Evolutionary conservation across 1,140 invertebrate genomes (phyloP), one percentile per base, ranked within the genome.

Genomic region (Heliconius hewitsoni): DNA sequence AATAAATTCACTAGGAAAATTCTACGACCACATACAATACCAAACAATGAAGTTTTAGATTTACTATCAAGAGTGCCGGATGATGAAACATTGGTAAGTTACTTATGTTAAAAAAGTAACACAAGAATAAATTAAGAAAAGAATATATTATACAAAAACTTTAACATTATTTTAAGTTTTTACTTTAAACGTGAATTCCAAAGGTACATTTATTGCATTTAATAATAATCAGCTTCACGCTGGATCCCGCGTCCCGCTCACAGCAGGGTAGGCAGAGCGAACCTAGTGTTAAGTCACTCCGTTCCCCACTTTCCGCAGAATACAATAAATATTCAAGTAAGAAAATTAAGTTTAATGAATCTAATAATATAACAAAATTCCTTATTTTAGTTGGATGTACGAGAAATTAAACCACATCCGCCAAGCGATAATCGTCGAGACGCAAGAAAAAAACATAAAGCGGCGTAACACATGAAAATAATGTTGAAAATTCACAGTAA

Each of bases 1-100:
- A 99, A 99, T 95, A 99, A 99, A 95, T 99, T 99, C 95, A 97
- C 98, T 13, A 97, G 99, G 82, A 98, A 99, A 93, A 96, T 99
- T 76, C 91, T 99, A 55, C 95, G 98, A 81, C 99, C 99, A 18
- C 97, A 99, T 94, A 97, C 98, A 19, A 97, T 99, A 93, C 98
- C 98, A 19, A 99, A 99, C 92, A 99, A 99, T 95, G 99, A 99
- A 96, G 93, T 99, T 27, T 94, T 99, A 78, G 99, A 99, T 95
- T 97, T 99, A 85, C 95, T 99, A 78, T 99, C 98, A 0, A 95
- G 99, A 83, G 98, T 99, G 76, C 99, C 99, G 30, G 98, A 99
- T 91, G 98, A 99, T 91, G 98, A 98, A 93, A 97, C 98, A 95
- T 95, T 99, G 93, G 97, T 98, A 93, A 97, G 96, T 95, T 74